These are phyloP conservation scores for Vanessa tameamea DNA, from an alignment of 1,140 invertebrate genomes.

Conservation along the genomic window DNA sequence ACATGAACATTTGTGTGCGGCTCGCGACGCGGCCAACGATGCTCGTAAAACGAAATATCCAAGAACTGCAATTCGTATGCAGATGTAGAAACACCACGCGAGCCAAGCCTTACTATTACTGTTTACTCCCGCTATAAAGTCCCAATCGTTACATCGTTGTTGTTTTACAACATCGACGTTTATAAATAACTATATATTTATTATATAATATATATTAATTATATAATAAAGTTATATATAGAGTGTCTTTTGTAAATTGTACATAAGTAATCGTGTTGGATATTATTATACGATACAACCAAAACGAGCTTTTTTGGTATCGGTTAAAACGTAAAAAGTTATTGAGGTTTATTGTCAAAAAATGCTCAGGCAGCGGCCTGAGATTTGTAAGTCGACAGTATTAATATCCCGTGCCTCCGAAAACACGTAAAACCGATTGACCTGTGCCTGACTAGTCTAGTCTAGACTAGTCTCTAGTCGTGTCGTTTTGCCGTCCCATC, in stretches of 20 bases:
- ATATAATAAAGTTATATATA: too few relatives aligned
- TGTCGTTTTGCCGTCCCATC: too few relatives aligned
- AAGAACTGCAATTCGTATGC: conserved; percentile 56
- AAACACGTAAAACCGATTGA: too few relatives aligned
- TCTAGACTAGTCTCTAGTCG: too few relatives aligned
- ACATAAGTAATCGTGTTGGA: not conserved
- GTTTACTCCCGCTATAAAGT: conserved; percentile 11
- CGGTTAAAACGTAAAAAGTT: too few relatives aligned
- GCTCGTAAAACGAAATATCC: conserved; percentile 44
- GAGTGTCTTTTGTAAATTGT: not conserved
- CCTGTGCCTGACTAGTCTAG: too few relatives aligned
- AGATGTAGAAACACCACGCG: conserved; percentile 50
- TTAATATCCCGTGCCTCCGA: too few relatives aligned
- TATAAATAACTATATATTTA: too few relatives aligned
- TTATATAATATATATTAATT: not conserved
- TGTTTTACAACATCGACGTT: not conserved
- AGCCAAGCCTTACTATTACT: conserved; percentile 12
- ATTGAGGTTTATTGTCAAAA: too few relatives aligned
- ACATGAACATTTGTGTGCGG: conserved; percentile 27
- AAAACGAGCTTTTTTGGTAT: not conserved
- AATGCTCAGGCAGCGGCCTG: too few relatives aligned
- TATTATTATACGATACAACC: too few relatives aligned
- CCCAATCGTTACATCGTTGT: not conserved
- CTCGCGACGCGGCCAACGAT: conserved; percentile 11
- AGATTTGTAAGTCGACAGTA: too few relatives aligned